These are phyloP conservation scores for Cepaea nemoralis DNA, from an alignment of 1,140 invertebrate species.

Conservation along the genomic window DNA sequence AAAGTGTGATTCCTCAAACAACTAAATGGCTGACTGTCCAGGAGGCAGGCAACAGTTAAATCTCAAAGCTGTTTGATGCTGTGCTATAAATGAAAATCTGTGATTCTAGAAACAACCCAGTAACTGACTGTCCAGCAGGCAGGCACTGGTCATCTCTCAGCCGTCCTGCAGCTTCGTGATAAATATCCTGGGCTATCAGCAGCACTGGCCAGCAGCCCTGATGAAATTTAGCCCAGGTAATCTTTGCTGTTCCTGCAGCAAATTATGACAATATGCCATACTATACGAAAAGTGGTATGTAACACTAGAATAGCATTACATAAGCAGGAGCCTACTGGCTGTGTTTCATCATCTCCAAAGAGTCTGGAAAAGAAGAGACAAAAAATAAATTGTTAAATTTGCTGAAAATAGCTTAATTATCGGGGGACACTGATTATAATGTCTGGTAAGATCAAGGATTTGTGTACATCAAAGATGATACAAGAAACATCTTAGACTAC, in stretches of 20 bases:
- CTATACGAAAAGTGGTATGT: slow-evolving; percentile 52
- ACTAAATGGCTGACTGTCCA: too few species aligned
- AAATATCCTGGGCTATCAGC: background rate
- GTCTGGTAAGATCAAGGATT: too few species aligned
- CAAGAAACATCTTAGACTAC: too few species aligned
- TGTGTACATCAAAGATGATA: too few species aligned
- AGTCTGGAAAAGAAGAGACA: slow-evolving; percentile 46
- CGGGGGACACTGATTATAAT: too few species aligned
- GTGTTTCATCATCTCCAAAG: slow-evolving; percentile 52
- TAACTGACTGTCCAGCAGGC: slow-evolving; percentile 15
- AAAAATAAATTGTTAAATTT: background rate
- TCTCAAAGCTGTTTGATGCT: too few species aligned
- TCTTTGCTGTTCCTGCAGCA: slow-evolving; percentile 29
- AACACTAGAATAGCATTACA: slow-evolving; percentile 49
- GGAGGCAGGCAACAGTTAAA: too few species aligned
- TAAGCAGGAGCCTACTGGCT: slow-evolving; percentile 60
- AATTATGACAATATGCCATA: slow-evolving; percentile 70
- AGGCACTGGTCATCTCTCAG: background rate
- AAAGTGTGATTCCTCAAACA: too few species aligned
- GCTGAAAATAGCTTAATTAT: too few species aligned
- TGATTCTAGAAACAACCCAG: background rate
- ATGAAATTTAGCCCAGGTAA: background rate
- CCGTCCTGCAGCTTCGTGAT: slow-evolving; percentile 31
- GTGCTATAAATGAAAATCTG: too few species aligned
- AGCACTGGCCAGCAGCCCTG: slow-evolving; percentile 32